Evolutionary conservation across 2,888 invertebrate species (phyloP).

Genomic region (Apomyelois bistriatella): DNA sequence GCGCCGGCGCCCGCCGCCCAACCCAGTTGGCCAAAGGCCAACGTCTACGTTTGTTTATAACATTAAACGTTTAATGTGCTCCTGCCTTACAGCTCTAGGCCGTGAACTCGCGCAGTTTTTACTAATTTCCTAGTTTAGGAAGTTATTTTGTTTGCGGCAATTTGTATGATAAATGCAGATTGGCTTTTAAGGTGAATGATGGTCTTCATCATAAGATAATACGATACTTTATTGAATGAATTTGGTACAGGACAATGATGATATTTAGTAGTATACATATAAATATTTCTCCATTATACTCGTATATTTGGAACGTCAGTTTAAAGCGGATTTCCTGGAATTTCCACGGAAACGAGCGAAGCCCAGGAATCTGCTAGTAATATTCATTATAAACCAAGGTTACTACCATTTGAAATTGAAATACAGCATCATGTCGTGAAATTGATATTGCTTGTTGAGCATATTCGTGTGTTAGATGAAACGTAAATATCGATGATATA

Average conservation of each 20-base stretch:
- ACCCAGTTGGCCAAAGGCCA: constrained; percentile 67
- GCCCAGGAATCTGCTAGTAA: no score
- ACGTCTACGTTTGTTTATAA: constrained; percentile 70
- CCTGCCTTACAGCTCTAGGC: constrained; percentile 28
- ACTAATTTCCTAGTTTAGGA: background rate
- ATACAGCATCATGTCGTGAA: background rate
- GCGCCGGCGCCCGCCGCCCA: constrained; percentile 57
- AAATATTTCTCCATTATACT: no score
- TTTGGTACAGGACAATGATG: no score
- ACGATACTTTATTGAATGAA: no score
- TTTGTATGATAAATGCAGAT: no score
- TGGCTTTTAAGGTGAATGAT: no score
- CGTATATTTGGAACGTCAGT: no score
- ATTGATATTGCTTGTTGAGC: background rate
- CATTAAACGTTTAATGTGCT: constrained; percentile 56
- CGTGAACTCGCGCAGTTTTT: constrained; percentile 14
- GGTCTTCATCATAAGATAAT: no score
- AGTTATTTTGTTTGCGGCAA: background rate
- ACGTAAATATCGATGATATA: background rate
- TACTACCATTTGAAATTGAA: background rate
- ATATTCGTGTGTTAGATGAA: background rate
- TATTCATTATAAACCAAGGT: no score
- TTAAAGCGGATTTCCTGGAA: no score
- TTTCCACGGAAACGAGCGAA: no score
- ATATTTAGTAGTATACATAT: no score